Conservation (phyloP, 2,113 vertebrate species). For the Parus major region DNA sequence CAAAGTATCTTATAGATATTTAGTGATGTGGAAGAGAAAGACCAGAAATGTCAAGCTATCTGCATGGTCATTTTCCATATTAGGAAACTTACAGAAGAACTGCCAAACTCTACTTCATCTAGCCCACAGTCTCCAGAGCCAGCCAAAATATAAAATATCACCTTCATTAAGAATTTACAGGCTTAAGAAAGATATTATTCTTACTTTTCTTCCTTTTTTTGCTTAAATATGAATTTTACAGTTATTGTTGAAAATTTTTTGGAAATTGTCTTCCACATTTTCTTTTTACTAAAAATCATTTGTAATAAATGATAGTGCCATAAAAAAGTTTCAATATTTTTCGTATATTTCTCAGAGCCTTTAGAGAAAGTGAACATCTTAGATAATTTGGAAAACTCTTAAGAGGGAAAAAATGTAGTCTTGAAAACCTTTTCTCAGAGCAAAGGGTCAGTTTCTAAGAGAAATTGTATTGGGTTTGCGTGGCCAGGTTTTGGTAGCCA, state of each 20-base stretch:
- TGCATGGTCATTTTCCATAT: neutral
- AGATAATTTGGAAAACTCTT: neutral
- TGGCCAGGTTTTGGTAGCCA: neutral
- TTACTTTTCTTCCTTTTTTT: neutral
- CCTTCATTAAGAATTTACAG: neutral
- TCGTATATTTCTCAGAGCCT: neutral
- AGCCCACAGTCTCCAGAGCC: neutral
- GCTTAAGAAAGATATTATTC: neutral
- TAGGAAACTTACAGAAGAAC: neutral
- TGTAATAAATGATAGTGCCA: neutral
- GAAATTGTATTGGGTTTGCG: neutral
- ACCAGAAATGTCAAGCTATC: neutral
- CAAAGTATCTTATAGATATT: neutral
- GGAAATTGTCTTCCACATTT: neutral
- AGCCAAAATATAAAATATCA: neutral
- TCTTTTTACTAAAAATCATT: neutral
- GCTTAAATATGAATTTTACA: neutral
- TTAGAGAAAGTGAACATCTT: neutral
- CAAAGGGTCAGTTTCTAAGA: neutral
- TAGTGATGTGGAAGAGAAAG: neutral
- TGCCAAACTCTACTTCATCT: neutral
- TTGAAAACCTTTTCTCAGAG: neutral
- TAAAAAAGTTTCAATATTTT: neutral
- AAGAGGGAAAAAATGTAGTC: neutral
- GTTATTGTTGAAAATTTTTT: neutral